Evolutionary conservation across 1,140 invertebrate genomes (phyloP).

Genomic region (Nebria ingens): DNA sequence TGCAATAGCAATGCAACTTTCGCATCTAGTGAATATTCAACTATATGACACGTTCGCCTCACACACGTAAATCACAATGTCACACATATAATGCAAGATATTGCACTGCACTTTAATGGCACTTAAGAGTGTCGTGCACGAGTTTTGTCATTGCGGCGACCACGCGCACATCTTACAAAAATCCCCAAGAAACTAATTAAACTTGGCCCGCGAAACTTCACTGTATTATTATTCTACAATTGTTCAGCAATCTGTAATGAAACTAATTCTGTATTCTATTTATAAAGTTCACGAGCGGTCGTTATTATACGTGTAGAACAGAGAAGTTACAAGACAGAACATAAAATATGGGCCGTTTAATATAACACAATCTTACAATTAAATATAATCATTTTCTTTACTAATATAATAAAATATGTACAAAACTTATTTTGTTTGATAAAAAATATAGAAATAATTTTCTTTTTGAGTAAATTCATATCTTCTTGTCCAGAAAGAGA

Average conservation of each 20-base stretch:
- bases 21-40: background rate
- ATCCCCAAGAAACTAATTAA: constrained; percentile 5
- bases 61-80: background rate
- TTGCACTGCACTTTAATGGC: background rate
- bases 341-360: no score
- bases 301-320: background rate
- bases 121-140: background rate
- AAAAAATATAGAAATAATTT: no score
- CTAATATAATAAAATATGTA: no score
- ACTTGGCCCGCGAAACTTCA: background rate
- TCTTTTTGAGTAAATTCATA: no score
- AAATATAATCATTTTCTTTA: no score
- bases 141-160: background rate
- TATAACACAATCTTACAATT: no score
- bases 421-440: no score
- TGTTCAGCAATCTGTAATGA: constrained; percentile 9
- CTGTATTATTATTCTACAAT: constrained; percentile 1
- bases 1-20: no score
- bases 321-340: no score
- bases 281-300: background rate
- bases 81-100: background rate
- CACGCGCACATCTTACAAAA: background rate
- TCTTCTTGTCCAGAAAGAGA: no score
- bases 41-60: background rate
- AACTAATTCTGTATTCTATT: constrained; percentile 9